A percentile compares a stretch with the other conserved stretches of the same genome.
Evolutionary conservation across 2,797 vertebrate genomes (phyloP).

Genomic region (Sebastes dallii): DNA sequence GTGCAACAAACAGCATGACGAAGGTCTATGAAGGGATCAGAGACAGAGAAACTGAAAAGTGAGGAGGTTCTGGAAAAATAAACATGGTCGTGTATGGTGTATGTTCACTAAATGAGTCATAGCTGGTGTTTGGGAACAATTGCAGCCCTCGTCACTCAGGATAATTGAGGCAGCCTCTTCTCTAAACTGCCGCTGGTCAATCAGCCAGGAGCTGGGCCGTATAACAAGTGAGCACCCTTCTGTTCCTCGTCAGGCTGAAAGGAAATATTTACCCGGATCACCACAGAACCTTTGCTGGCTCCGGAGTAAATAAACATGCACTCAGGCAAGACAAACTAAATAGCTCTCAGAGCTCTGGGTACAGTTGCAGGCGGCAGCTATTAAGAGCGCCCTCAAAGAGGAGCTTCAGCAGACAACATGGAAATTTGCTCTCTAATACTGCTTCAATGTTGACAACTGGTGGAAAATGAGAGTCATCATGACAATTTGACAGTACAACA

Average conservation of each 20-base stretch:
- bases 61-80: neutral
- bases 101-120: constrained; percentile 42
- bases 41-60: neutral
- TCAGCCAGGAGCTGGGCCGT: constrained; percentile 23
- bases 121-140: constrained; percentile 47
- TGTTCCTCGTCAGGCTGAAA: constrained; percentile 48
- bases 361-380: constrained; percentile 28
- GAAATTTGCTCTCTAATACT: constrained; percentile 6
- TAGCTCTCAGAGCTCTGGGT: constrained; percentile 23
- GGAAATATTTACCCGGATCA: constrained; percentile 58
- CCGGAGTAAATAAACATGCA: constrained; percentile 61
- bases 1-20: neutral
- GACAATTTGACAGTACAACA: neutral
- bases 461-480: neutral
- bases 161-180: constrained; percentile 45
- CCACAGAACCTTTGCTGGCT: constrained; percentile 41
- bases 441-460: neutral
- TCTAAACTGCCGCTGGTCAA: constrained; percentile 33
- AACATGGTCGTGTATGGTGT: neutral
- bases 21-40: neutral
- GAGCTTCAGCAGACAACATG: constrained; percentile 2
- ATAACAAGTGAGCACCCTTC: constrained; percentile 36
- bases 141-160: constrained; percentile 29
- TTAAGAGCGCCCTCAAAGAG: constrained; percentile 17
- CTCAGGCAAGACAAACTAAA: constrained; percentile 48